Evolutionary conservation across 1,140 invertebrate genomes (phyloP), one percentile per base, ranked within the genome.

Genomic region (Zaprionus vittiger): DNA sequence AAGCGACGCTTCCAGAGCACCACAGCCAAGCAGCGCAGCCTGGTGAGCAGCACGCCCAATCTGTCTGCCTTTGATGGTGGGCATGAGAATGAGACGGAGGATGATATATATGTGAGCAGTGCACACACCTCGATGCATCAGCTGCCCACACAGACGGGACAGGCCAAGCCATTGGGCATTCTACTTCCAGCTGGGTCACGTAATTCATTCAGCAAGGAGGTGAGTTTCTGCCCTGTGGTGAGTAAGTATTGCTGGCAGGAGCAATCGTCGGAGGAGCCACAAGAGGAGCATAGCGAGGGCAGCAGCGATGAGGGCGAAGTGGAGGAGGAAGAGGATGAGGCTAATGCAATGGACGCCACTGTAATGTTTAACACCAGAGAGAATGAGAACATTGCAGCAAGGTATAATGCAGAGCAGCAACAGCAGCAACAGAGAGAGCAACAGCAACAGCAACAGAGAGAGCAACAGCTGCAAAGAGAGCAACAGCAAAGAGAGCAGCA

Each of bases 201-300:
- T 0, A 93, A 93, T 28, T 93, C 93, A 0, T 91, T 93, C n/a
- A 81, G 90, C 57, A 93, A 94, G 85, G 94, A 94, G 37, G 95
- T 95, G 1, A 95, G 95, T 69, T 96, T 96, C 79, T 95, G 95
- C 81, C 96, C 96, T 1, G 94, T 96, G 37, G 95, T 96, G 2
- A 95, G 95, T 17, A 95, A 96, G 91, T 95, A 96, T 37, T 96
- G 95, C 81, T 96, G 95, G 95, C 93, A 94, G 61, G 95, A 96
- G 71, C 92, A 91, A 55, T 91, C 90, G 0, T 93, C 93, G 3
- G 93, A 92, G 37, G 92, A 93, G 63, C 79, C 76, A 5, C 52
- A 54, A n/a, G 80, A 77, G 38, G 73, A 79, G 14, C 73, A 82
- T 4, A 26, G 38, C 1, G 31, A 34, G 9, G 31, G 41, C 2